Conservation (phyloP, 2,797 vertebrate species). For the Parotocinclus haroldoi region DNA sequence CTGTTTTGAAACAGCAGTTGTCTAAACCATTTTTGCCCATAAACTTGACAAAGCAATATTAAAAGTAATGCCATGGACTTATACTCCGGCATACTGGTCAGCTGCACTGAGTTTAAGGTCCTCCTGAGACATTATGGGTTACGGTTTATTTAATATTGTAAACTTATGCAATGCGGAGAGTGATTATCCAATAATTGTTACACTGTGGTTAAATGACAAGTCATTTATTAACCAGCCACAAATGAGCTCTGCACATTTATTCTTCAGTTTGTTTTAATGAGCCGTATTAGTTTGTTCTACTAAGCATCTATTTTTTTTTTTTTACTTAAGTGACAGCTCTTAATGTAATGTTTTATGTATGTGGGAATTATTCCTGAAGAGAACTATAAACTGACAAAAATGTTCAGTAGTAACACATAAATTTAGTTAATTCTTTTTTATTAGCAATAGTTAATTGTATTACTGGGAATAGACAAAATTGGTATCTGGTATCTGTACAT, state of each 20-base stretch:
- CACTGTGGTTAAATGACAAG: slow-evolving; percentile 8
- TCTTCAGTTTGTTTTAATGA: neutral
- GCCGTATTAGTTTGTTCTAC: too few species aligned
- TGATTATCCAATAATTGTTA: neutral
- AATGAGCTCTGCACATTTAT: neutral
- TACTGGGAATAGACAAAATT: too few species aligned
- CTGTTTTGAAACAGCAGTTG: slow-evolving; percentile 30
- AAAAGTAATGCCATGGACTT: slow-evolving; percentile 14
- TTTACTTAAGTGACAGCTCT: too few species aligned
- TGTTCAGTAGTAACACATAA: too few species aligned
- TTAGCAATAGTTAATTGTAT: too few species aligned
- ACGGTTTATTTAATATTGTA: slow-evolving; percentile 17
- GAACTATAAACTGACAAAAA: too few species aligned
- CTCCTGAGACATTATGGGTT: neutral
- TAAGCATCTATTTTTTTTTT: too few species aligned
- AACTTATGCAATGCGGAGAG: neutral
- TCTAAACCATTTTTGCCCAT: slow-evolving; percentile 21
- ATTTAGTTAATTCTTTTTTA: too few species aligned
- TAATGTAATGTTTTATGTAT: too few species aligned
- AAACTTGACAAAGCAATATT: slow-evolving; percentile 26
- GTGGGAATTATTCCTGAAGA: too few species aligned
- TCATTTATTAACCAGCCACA: slow-evolving; percentile 10
- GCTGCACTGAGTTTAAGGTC: slow-evolving; percentile 3
- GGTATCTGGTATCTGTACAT: too few species aligned
- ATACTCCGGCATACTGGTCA: slow-evolving; percentile 5